These are phyloP conservation scores for Netelia virgata DNA, from an alignment of 2,888 invertebrate genomes.

Conservation along the genomic window DNA sequence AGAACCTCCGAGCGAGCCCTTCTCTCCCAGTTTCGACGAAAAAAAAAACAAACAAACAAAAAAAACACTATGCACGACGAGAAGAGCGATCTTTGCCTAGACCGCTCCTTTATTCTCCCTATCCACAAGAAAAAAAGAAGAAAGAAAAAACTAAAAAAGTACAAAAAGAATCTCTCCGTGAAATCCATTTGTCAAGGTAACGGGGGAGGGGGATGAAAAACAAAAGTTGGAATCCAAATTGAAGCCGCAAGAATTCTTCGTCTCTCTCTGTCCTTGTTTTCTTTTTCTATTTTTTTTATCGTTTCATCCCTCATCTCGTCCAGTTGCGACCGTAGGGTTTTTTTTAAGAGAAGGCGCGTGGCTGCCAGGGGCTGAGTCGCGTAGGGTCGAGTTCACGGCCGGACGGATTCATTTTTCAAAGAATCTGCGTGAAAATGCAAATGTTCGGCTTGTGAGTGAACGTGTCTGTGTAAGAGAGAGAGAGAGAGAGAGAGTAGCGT, in stretches of 20 bases:
- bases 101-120: constrained; percentile 13
- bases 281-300: constrained; percentile 18
- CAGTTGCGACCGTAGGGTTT: constrained; percentile 32
- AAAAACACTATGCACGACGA: neutral
- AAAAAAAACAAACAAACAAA: too few relatives aligned
- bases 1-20: neutral
- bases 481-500: constrained; percentile 37
- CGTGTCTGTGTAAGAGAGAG: neutral
- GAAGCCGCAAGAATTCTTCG: constrained; percentile 7
- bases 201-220: constrained; percentile 33
- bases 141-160: neutral
- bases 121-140: neutral
- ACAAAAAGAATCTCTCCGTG: neutral
- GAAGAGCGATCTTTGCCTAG: constrained; percentile 12
- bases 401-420: constrained; percentile 83
- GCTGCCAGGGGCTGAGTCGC: constrained; percentile 57
- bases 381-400: constrained; percentile 66
- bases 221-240: constrained; percentile 44
- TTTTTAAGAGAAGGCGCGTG: constrained; percentile 27
- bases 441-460: constrained; percentile 72
- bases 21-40: neutral
- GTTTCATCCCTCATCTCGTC: constrained; percentile 33
- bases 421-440: constrained; percentile 84
- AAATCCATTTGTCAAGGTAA: constrained; percentile 37
- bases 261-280: constrained; percentile 5